A percentile compares a stretch with the other conserved stretches of the same genome.
These are phyloP conservation scores for Bombyx mandarina DNA, from an alignment of 1,140 invertebrate species.

Conservation along the genomic window DNA sequence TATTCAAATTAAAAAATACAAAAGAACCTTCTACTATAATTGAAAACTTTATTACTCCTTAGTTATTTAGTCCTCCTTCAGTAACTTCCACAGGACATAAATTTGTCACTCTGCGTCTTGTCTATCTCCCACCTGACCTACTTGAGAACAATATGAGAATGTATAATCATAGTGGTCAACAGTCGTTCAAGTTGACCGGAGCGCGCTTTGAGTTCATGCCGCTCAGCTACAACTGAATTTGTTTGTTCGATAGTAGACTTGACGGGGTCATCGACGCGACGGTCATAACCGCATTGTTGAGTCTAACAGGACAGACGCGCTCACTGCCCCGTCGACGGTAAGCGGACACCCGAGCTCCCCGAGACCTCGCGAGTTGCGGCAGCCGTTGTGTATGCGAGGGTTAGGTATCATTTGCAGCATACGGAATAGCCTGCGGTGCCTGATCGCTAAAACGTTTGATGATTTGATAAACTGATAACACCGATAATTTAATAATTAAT, in stretches of 20 bases:
- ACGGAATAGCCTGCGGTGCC: no score
- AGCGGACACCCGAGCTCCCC: not conserved
- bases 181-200: slow-evolving; percentile 2
- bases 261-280: not conserved
- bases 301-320: slow-evolving; percentile 1
- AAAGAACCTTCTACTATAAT: no score
- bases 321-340: no score
- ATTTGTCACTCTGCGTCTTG: not conserved
- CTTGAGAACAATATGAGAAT: not conserved
- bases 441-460: no score
- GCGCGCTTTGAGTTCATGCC: not conserved
- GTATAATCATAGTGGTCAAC: slow-evolving; percentile 2
- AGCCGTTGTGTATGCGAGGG: no score
- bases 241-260: slow-evolving; percentile 7
- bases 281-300: not conserved
- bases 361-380: no score
- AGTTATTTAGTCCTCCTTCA: no score
- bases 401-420: no score
- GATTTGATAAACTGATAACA: no score
- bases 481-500: no score
- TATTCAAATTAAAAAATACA: no score
- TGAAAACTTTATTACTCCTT: no score
- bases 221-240: slow-evolving; percentile 6
- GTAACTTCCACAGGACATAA: not conserved
- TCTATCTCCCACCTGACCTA: not conserved